These are phyloP conservation scores for Bufo gargarizans DNA, from an alignment of 2,113 vertebrate species.

Conservation along the genomic window DNA sequence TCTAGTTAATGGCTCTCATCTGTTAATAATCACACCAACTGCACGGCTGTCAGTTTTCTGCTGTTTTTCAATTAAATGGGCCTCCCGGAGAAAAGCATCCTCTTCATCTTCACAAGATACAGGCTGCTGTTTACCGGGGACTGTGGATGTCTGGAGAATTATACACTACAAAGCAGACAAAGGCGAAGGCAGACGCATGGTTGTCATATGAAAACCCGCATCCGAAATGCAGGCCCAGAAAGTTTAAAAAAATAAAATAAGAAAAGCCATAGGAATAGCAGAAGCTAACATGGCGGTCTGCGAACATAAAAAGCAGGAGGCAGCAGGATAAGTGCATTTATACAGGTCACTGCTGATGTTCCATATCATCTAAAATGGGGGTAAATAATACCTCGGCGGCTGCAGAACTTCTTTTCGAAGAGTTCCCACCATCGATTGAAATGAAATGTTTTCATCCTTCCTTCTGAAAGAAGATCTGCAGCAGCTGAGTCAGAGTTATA, in stretches of 20 bases:
- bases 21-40: slow-evolving; percentile 66
- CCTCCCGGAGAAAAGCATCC: slow-evolving; percentile 68
- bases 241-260: too few species aligned
- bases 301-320: too few species aligned
- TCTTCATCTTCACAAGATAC: slow-evolving; percentile 67
- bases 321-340: too few species aligned
- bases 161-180: not conserved
- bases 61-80: slow-evolving; percentile 67
- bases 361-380: too few species aligned
- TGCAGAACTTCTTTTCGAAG: not conserved
- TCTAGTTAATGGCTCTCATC: slow-evolving; percentile 77
- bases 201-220: not conserved
- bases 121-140: slow-evolving; percentile 14
- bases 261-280: too few species aligned
- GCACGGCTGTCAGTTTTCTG: slow-evolving; percentile 70
- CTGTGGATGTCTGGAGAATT: not conserved
- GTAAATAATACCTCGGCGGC: too few species aligned
- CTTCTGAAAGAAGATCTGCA: not conserved
- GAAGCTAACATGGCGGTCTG: too few species aligned
- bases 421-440: not conserved
- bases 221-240: too few species aligned
- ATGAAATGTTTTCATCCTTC: not conserved
- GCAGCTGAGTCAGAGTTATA: too few species aligned
- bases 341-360: too few species aligned
- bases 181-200: not conserved